Conservation (phyloP, 2,888 invertebrate species). For the Venusia cambrica region DNA sequence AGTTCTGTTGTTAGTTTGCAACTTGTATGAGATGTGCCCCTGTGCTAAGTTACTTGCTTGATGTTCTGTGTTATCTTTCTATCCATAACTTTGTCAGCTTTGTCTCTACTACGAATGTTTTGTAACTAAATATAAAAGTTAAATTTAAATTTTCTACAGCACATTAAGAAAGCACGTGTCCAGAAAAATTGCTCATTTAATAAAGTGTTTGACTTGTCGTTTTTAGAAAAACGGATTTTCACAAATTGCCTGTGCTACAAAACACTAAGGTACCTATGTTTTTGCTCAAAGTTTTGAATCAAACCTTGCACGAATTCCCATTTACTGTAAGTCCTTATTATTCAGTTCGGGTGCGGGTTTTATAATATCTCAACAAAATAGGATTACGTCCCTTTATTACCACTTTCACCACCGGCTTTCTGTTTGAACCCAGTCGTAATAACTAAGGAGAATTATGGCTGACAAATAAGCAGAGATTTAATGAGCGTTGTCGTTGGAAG, state of each 20-base stretch:
- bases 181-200: too few species aligned
- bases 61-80: conserved; percentile 26
- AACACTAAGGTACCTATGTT: too few species aligned
- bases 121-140: neutral
- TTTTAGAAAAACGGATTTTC: too few species aligned
- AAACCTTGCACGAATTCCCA: conserved; percentile 26
- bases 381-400: conserved; percentile 35
- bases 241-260: too few species aligned
- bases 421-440: conserved; percentile 25
- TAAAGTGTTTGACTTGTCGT: too few species aligned
- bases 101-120: conserved; percentile 3
- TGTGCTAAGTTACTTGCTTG: conserved; percentile 25
- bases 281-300: conserved; percentile 19
- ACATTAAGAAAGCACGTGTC: too few species aligned
- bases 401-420: conserved; percentile 30
- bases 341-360: conserved; percentile 30
- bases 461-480: conserved; percentile 26
- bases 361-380: conserved; percentile 36
- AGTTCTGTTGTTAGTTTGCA: conserved; percentile 46
- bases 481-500: conserved; percentile 6
- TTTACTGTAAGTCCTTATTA: conserved; percentile 28
- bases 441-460: conserved; percentile 25
- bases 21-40: conserved; percentile 35
- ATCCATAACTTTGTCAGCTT: conserved; percentile 10
- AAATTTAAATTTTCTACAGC: too few species aligned